A percentile compares a stretch with the other conserved stretches of the same genome.
Conservation (phyloP, 2,113 vertebrate genomes). For the Elephas maximus region DNA sequence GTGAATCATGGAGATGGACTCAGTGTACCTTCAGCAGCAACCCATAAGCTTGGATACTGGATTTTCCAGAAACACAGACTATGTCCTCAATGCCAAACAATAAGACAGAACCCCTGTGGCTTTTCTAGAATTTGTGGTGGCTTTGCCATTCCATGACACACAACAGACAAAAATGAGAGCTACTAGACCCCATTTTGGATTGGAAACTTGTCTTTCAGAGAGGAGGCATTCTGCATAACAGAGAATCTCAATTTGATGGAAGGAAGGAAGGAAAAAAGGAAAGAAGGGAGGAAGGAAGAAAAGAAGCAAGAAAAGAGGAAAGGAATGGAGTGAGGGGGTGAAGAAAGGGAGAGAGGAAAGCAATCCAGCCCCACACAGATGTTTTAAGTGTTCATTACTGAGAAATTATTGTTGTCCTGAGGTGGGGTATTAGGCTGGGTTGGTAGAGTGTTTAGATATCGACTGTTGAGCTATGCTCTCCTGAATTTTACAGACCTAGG, state of each 20-base stretch:
- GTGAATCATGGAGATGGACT: not conserved
- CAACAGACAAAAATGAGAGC: not conserved
- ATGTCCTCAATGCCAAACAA: not conserved
- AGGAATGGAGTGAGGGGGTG: too few relatives aligned
- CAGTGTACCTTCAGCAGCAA: not conserved
- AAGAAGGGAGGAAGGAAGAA: too few relatives aligned
- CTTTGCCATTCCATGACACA: not conserved
- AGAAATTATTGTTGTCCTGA: not conserved
- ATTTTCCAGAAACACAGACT: not conserved
- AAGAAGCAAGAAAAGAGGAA: too few relatives aligned
- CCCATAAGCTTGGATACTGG: not conserved
- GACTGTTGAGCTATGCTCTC: not conserved
- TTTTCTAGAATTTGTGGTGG: not conserved
- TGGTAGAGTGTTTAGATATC: not conserved
- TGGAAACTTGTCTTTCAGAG: not conserved
- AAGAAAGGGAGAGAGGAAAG: too few relatives aligned
- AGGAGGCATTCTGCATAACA: not conserved
- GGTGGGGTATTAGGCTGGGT: not conserved
- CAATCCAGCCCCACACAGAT: not conserved
- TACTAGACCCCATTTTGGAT: not conserved
- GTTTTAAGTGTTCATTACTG: not conserved
- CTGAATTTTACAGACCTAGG: not conserved
- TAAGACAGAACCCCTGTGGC: not conserved
- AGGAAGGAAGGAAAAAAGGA: not conserved
- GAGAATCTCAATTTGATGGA: not conserved